Conservation (phyloP, 35 echinoderm and acorn worm genomes). For the Diadema setosum region DNA sequence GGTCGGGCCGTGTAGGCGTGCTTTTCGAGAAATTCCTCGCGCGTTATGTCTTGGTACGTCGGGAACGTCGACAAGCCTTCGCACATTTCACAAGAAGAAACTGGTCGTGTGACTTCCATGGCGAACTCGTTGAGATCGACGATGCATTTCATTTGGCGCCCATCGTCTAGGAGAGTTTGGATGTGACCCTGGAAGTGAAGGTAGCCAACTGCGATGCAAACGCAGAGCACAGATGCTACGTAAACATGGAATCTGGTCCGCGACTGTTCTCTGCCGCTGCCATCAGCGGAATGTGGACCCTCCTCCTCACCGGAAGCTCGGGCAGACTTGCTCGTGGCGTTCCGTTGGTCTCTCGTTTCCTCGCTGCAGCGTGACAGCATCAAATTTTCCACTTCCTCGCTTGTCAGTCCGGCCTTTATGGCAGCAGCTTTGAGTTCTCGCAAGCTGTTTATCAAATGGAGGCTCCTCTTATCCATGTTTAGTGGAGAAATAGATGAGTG, state of each 20-base stretch:
- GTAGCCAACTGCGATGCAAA: background rate
- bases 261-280: background rate
- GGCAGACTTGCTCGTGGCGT: background rate
- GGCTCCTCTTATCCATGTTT: background rate
- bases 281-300: background rate
- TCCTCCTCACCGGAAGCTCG: background rate
- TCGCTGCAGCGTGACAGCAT: background rate
- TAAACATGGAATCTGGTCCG: background rate
- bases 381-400: background rate
- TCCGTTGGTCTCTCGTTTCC: background rate
- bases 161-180: background rate
- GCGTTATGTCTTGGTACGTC: constrained; percentile 19
- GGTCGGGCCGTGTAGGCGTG: constrained; percentile 82
- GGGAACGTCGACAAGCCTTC: constrained; percentile 40
- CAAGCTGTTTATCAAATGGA: background rate
- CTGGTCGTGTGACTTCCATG: constrained; percentile 48
- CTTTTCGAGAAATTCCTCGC: constrained; percentile 56
- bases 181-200: background rate
- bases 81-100: constrained; percentile 63
- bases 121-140: constrained; percentile 39
- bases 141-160: constrained; percentile 28
- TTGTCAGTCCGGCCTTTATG: background rate
- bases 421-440: background rate
- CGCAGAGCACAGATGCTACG: background rate
- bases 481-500: too few species aligned